Conservation (phyloP, 2,797 vertebrate genomes). For the Malacoctenus gilli region DNA sequence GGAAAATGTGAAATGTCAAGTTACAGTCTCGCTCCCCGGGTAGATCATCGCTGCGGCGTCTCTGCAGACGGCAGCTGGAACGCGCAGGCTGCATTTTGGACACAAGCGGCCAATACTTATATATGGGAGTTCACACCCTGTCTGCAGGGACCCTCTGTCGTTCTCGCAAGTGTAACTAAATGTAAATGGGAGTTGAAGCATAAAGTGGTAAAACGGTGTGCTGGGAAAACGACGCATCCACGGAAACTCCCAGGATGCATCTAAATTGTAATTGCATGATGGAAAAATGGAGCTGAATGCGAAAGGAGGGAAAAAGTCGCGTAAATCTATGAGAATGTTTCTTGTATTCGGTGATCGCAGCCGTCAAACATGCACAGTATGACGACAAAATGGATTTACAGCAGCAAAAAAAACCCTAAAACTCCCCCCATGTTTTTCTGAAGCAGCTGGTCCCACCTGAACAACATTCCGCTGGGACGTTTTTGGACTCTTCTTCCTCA, state of each 20-base stretch:
- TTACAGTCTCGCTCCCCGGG: neutral
- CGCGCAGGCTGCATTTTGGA: too few species aligned
- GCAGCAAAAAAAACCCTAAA: too few species aligned
- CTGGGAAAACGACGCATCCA: neutral
- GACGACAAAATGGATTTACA: too few species aligned
- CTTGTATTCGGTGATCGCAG: too few species aligned
- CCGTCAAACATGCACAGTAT: too few species aligned
- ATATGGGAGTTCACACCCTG: neutral
- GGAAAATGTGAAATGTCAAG: conserved; percentile 1
- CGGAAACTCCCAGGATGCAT: neutral
- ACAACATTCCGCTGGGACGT: too few species aligned
- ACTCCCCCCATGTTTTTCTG: too few species aligned
- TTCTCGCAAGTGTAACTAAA: conserved; percentile 8
- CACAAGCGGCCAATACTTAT: neutral
- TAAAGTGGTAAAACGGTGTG: neutral
- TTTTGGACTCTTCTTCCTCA: too few species aligned
- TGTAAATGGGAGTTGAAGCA: neutral
- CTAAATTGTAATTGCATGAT: neutral
- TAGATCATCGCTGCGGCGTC: neutral
- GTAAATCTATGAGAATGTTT: too few species aligned
- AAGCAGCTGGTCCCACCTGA: too few species aligned
- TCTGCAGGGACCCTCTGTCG: neutral
- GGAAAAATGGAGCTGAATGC: too few species aligned
- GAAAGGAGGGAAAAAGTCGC: too few species aligned
- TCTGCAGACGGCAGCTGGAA: neutral